Evolutionary conservation across 2,797 vertebrate genomes (phyloP).

Genomic region (Typhlichthys subterraneus): DNA sequence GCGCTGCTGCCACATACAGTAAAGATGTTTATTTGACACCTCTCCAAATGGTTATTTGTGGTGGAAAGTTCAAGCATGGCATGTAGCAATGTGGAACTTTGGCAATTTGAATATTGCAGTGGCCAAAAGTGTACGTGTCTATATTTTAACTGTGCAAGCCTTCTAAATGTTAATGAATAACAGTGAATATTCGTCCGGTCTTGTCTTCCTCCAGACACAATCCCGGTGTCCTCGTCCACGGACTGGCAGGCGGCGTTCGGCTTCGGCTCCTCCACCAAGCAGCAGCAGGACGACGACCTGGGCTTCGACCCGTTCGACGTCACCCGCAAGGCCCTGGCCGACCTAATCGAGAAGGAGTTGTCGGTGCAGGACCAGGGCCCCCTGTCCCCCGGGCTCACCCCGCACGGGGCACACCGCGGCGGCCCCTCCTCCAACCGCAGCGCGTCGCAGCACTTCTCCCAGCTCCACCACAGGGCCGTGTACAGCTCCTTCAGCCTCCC

Average conservation of each 20-base stretch:
- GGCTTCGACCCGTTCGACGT: constrained; percentile 98
- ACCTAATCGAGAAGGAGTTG: constrained; percentile 98
- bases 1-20: too few species aligned
- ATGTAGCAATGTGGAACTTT: too few species aligned
- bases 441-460: constrained; percentile 81
- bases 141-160: too few species aligned
- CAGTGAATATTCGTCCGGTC: neutral
- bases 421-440: constrained; percentile 58
- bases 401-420: constrained; percentile 66
- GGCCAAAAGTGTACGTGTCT: too few species aligned
- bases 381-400: constrained; percentile 82
- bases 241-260: constrained; percentile 99
- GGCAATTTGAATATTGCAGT: too few species aligned
- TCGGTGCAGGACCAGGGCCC: constrained; percentile 93
- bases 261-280: constrained; percentile 92
- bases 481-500: constrained; percentile 97
- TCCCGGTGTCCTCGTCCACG: constrained; percentile 97
- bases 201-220: constrained; percentile 84
- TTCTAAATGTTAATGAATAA: too few species aligned
- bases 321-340: constrained; percentile 96
- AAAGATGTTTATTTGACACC: too few species aligned
- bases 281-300: constrained; percentile 97
- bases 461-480: constrained; percentile 94
- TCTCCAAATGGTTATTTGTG: too few species aligned
- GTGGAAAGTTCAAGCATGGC: too few species aligned